Evolutionary conservation across 2,888 invertebrate species (phyloP).

Genomic region (Apeira syringaria): DNA sequence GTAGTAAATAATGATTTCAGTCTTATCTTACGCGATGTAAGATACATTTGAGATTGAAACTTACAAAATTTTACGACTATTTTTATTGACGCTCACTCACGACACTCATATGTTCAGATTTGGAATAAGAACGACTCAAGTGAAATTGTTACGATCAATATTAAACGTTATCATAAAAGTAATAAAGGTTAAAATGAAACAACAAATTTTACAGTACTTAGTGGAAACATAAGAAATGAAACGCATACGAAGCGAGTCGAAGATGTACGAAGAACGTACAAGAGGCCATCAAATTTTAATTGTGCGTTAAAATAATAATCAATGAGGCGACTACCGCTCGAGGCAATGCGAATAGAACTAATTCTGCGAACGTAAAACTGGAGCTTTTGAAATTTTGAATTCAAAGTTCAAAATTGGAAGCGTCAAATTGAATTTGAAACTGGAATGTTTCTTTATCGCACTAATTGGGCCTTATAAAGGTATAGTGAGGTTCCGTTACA

Average conservation of each 20-base stretch:
- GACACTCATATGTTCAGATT: conserved; percentile 71
- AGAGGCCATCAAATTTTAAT: conserved; percentile 82
- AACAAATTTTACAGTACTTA: conserved; percentile 29
- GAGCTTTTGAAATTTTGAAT: conserved; percentile 31
- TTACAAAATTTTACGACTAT: conserved; percentile 69
- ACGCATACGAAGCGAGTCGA: conserved; percentile 49
- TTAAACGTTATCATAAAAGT: conserved; percentile 39
- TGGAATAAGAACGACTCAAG: conserved; percentile 62
- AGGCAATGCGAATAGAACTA: conserved; percentile 64
- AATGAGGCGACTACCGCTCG: conserved; percentile 77
- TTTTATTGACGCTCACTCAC: conserved; percentile 81
- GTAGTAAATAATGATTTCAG: conserved; percentile 33
- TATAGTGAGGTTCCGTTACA: conserved; percentile 41
- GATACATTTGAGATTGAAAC: conserved; percentile 46
- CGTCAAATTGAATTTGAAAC: conserved; percentile 33
- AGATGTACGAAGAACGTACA: conserved; percentile 73
- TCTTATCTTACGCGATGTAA: conserved; percentile 42
- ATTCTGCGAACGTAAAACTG: conserved; percentile 44
- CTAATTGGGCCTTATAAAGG: conserved; percentile 47
- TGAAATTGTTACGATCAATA: conserved; percentile 37
- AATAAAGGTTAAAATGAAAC: conserved; percentile 36
- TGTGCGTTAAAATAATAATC: conserved; percentile 83
- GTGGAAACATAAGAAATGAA: conserved; percentile 19
- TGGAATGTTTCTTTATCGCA: conserved; percentile 33
- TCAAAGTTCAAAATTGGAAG: conserved; percentile 28